Evolutionary conservation across 2,797 vertebrate genomes (phyloP), one percentile per base, ranked within the genome.

Genomic region (Tapera naevia): DNA sequence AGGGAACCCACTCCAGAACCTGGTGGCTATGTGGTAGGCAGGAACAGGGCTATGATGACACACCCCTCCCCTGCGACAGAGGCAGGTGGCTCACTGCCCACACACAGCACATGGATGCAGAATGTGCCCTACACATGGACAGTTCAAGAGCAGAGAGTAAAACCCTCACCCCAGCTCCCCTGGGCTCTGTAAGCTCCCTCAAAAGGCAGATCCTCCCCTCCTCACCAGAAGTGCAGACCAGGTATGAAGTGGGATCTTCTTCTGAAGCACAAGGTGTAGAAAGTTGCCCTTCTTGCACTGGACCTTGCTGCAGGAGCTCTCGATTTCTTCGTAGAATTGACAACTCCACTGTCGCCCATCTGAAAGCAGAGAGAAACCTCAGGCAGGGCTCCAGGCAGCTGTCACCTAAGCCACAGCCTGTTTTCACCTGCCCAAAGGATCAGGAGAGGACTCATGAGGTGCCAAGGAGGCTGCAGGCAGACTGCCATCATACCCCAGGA

Each of bases 171-270:
- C 39, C 39, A 60, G 46, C 33, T 80, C 32, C 35, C 64, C 30
- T 4, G 2, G 19, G 17, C 25, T 79, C 51, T 3, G 0, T 5
- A 86, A 64, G 17, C 33, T 65, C 57, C 24, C 30, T 57, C 9
- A 74, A 46, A 58, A 65, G 17, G 86, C 17, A 61, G 15, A 74
- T 60, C 19, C 35, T 39, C 24, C 27, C 33, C 33, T 66, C 48
- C 97, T 98, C 94, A 99, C 99, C 98, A 98, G 98, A 45, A 99
- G 98, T 1, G 98, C 98, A 80, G 99, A 98, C 99, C 99, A 99
- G 24, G 95, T 98, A 96, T 99, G 98, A 92, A 99, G 98, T 27
- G 99, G 99, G 88, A 99, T 99, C 97, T 99, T 99, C 97, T 99
- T 99, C 94, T 99, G 99, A 97, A 99, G 97, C 53, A 98, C 97